phyloP scores from a whole-genome alignment of 2,888 invertebrate genomes.

The Dromius quadrimaculatus region DNA sequence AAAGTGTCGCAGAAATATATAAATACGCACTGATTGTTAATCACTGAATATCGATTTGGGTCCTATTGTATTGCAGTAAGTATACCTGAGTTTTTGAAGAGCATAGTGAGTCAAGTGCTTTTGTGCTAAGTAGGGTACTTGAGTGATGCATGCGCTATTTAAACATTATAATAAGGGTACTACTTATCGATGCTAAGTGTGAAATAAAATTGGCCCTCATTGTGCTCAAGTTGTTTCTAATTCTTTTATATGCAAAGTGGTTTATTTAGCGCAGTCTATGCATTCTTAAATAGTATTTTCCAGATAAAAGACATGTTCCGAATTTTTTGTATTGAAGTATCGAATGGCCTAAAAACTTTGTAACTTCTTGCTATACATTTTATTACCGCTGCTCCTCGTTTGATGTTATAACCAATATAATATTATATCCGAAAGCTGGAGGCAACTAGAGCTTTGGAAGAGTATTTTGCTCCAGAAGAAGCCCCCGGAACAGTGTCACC shows the following conservation, averaged over 20 bases:
- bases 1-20: no score
- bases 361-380: no score
- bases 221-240: slow-evolving; percentile 38
- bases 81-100: slow-evolving; percentile 34
- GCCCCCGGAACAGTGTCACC: slow-evolving; percentile 67
- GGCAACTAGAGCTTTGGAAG: slow-evolving; percentile 12
- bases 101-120: slow-evolving; percentile 43
- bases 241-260: slow-evolving; percentile 47
- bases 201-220: slow-evolving; percentile 51
- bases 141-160: slow-evolving; percentile 46
- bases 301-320: no score
- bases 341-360: no score
- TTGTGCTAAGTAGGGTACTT: slow-evolving; percentile 42
- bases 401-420: no score
- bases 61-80: background rate
- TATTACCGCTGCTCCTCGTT: no score
- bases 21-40: no score
- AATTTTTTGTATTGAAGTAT: no score
- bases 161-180: slow-evolving; percentile 48
- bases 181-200: slow-evolving; percentile 44
- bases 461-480: slow-evolving; percentile 40
- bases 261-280: slow-evolving; percentile 31
- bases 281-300: slow-evolving; percentile 28
- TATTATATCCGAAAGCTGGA: slow-evolving; percentile 24
- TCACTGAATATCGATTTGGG: slow-evolving; percentile 11